Evolutionary conservation across 2,797 vertebrate species (phyloP), one percentile per base, ranked within the genome.

Genomic region (Petrocephalus schoutedeni): DNA sequence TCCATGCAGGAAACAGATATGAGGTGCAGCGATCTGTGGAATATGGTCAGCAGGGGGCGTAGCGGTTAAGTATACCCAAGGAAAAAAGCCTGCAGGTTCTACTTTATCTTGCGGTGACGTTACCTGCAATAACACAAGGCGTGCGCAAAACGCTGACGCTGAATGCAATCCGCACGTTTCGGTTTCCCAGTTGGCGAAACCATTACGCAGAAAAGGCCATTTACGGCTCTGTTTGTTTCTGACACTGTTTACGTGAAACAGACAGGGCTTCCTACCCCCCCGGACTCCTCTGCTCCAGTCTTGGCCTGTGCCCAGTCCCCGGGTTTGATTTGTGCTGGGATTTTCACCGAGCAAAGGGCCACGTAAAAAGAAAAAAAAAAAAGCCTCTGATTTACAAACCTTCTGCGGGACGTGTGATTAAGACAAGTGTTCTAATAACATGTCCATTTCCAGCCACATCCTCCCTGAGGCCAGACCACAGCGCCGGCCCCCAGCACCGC

Each of bases 381-480:
- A 3, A 45, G 23, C 1, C n/a, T 23, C 41, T 83, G 77, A 83
- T 83, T 53, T 53, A 83, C 77, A 53, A 83, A 83, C 77, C 77
- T 19, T n/a, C 45, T 49, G 77, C 41, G 45, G 51, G 41, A 91
- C 85, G 21, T 85, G 87, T 88, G 86, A 91, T 57, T 88, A 91
- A 90, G 90, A 92, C 16, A 89, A 93, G 56, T 14, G 87, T 89
- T 90, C 90, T 83, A 83, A 83, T 83, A 83, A 83, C 77, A 87
- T 91, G 19, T 83, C 10, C 19, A 8, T 21, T 45, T 21, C 41
- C 77, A 83, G 9, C n/a, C 77, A 53, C 49, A 49, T 82, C 77
- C 77, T 82, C 77, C n/a, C 77, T 23, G 77, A 23, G n/a, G 49
- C 0, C 49, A 53, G 36, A 36, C 14, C 67, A 74, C 28, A 74